Percentiles rank a stretch among this genome's conserved stretches.
These are phyloP conservation scores for Phymatocera aterrima DNA, from an alignment of 2,888 invertebrate genomes.

Conservation along the genomic window DNA sequence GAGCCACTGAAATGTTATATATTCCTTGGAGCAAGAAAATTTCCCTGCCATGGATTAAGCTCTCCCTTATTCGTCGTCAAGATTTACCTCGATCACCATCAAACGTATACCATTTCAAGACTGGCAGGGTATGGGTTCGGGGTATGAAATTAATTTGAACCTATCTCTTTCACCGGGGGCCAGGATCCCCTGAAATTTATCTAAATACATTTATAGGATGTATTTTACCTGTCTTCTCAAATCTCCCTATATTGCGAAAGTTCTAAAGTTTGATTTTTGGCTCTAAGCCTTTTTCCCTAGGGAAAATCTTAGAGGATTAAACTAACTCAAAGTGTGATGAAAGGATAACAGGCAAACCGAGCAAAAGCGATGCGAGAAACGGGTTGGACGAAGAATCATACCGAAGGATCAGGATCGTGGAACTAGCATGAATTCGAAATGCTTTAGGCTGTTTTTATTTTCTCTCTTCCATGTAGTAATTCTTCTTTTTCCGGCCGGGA, in stretches of 20 bases:
- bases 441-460: neutral
- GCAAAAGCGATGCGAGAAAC: neutral
- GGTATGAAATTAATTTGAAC: constrained; percentile 20
- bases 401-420: neutral
- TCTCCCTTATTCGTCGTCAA: neutral
- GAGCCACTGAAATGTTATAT: constrained; percentile 22
- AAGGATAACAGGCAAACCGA: constrained; percentile 9
- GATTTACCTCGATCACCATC: constrained; percentile 19
- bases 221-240: constrained; percentile 4
- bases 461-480: neutral
- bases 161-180: neutral
- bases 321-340: constrained; percentile 19
- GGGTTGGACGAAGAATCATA: neutral
- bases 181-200: neutral
- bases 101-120: constrained; percentile 29
- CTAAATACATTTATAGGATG: neutral
- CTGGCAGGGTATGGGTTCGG: neutral
- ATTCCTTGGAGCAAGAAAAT: constrained; percentile 4
- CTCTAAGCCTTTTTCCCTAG: constrained; percentile 3
- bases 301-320: constrained; percentile 1
- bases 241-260: constrained; percentile 14
- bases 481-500: neutral
- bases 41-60: constrained; percentile 10
- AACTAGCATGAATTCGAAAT: neutral
- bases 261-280: constrained; percentile 5